phyloP scores from a whole-genome alignment of 2,797 vertebrate genomes.

The Chiloscyllium punctatum region DNA sequence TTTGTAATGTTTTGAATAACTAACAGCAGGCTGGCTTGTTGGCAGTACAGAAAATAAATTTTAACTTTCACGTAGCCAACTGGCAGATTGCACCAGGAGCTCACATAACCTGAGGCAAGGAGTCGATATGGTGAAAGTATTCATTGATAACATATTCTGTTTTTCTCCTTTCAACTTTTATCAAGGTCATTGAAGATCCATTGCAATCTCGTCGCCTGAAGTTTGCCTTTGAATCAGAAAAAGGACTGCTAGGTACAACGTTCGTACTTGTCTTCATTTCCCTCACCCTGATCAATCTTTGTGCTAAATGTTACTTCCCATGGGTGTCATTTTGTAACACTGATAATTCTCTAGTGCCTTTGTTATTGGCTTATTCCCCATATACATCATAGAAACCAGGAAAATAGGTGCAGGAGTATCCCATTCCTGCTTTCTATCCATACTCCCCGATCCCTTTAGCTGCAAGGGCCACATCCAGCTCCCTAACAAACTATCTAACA shows the following conservation, averaged over 20 bases:
- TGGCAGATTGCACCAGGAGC: background rate
- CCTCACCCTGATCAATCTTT: background rate
- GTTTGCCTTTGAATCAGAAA: conserved; percentile 95
- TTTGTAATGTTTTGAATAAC: background rate
- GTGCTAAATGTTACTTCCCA: background rate
- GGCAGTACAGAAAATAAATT: background rate
- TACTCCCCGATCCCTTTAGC: too few relatives aligned
- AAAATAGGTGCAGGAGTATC: too few relatives aligned
- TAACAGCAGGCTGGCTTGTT: background rate
- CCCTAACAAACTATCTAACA: too few relatives aligned
- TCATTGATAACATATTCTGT: background rate
- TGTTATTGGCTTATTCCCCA: too few relatives aligned
- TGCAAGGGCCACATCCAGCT: too few relatives aligned
- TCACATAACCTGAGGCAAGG: background rate
- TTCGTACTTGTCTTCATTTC: background rate
- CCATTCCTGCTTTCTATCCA: too few relatives aligned
- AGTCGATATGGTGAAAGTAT: too few relatives aligned
- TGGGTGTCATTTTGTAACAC: background rate
- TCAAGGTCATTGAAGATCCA: conserved; percentile 89
- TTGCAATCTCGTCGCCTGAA: conserved; percentile 88
- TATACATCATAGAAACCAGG: too few relatives aligned
- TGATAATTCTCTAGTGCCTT: background rate
- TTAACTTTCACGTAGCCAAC: background rate
- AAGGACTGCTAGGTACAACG: conserved; percentile 79
- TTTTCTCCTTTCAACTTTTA: conserved; percentile 39